A percentile compares a stretch with the other conserved stretches of the same genome.
These are phyloP conservation scores for Cantharis nigra DNA, from an alignment of 2,888 invertebrate genomes.

Conservation along the genomic window DNA sequence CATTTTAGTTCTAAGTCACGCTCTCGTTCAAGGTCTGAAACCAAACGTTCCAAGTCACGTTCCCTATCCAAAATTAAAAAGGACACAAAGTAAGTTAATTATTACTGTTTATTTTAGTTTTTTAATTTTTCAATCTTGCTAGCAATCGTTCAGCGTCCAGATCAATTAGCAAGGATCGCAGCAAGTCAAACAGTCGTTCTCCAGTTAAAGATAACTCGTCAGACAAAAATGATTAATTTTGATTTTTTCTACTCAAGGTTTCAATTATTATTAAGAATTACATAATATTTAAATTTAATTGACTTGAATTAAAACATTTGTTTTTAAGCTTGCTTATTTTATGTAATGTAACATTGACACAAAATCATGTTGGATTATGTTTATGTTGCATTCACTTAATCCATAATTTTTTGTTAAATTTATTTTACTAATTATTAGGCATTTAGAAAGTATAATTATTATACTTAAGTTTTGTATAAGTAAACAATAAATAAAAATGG, in stretches of 20 bases:
- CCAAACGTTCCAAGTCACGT: conserved; percentile 61
- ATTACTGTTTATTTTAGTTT: background rate
- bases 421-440: background rate
- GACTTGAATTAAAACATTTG: background rate
- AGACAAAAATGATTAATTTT: conserved; percentile 40
- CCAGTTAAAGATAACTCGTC: conserved; percentile 44
- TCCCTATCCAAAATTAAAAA: conserved; percentile 61
- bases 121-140: conserved; percentile 33
- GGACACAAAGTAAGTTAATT: conserved; percentile 56
- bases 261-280: background rate
- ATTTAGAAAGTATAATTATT: background rate
- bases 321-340: background rate
- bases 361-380: background rate
- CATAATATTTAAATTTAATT: background rate
- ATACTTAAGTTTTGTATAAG: background rate
- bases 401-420: background rate
- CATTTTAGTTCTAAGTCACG: conserved; percentile 66
- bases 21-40: conserved; percentile 65
- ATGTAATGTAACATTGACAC: background rate
- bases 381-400: background rate
- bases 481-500: background rate
- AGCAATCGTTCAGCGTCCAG: conserved; percentile 71
- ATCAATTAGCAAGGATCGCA: conserved; percentile 64
- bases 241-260: background rate
- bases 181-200: conserved; percentile 54